Percentiles rank a stretch among this genome's conserved stretches.
Conservation (phyloP, 2,888 invertebrate genomes). For the Ephialtes manifestator region DNA sequence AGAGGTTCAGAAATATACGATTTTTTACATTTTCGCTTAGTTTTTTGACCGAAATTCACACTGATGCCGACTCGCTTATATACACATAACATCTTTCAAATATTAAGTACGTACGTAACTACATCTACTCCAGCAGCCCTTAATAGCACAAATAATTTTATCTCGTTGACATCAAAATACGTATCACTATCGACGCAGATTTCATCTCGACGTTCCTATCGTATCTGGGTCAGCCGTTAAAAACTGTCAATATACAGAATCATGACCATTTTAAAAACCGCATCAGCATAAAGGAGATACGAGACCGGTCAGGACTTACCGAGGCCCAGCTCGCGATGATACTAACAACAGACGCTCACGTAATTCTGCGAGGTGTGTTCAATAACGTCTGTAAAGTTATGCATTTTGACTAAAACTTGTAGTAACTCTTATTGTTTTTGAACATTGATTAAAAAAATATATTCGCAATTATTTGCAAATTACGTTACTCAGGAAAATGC, state of each 20-base stretch:
- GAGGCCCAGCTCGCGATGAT: neutral
- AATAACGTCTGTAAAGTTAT: neutral
- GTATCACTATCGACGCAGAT: constrained; percentile 1
- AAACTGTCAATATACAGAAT: neutral
- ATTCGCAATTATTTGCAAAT: neutral
- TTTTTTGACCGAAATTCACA: too few species aligned
- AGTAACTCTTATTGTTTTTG: neutral
- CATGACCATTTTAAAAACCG: neutral
- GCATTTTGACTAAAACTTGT: neutral
- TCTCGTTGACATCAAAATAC: neutral
- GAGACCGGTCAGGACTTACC: neutral
- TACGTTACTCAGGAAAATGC: neutral
- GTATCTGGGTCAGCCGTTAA: neutral
- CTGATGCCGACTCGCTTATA: too few species aligned
- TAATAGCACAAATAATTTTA: neutral
- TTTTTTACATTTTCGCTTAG: too few species aligned
- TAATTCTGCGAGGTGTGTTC: constrained; percentile 1
- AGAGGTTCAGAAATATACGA: too few species aligned
- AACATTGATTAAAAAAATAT: neutral
- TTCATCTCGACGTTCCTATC: neutral
- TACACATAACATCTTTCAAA: too few species aligned
- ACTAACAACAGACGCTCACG: neutral
- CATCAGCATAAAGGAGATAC: neutral
- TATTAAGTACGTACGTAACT: too few species aligned
- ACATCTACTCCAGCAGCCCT: too few species aligned